These are phyloP conservation scores for Orchestia grillus DNA, from an alignment of 1,140 invertebrate species.

Conservation along the genomic window DNA sequence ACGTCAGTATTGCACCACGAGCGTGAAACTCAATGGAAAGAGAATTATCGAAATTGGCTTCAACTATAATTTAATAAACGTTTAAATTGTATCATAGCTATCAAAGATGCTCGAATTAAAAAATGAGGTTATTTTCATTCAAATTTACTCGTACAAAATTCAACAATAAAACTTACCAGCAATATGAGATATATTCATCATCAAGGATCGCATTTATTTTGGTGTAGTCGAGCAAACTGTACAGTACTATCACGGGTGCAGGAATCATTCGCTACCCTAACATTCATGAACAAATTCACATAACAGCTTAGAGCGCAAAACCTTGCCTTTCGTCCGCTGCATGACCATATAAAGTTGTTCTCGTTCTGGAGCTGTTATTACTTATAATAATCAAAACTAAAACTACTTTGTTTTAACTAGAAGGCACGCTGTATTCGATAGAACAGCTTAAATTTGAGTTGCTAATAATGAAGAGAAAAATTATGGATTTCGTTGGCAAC, in stretches of 20 bases:
- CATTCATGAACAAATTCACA: not conserved
- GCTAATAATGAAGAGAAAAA: not conserved
- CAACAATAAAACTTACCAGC: not conserved
- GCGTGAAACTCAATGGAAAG: not conserved
- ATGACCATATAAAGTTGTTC: not conserved
- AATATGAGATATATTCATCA: not conserved
- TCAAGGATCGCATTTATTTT: too few species aligned
- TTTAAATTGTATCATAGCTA: not conserved
- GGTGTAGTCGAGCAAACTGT: not conserved
- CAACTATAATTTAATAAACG: not conserved
- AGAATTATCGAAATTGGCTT: not conserved
- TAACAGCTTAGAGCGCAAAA: not conserved
- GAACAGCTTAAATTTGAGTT: not conserved
- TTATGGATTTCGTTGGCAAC: not conserved
- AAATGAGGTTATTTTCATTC: not conserved
- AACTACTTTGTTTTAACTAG: not conserved
- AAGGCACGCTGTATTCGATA: not conserved
- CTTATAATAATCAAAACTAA: not conserved
- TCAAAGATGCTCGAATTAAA: not conserved
- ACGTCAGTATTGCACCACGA: not conserved
- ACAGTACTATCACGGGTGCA: not conserved
- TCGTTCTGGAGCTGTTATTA: not conserved
- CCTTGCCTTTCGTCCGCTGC: not conserved
- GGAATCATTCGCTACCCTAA: not conserved
- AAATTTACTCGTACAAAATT: not conserved